Percentiles rank a stretch among this genome's conserved stretches.
Conservation (phyloP, 1,140 invertebrate species). For the Bombus sibiricus region DNA sequence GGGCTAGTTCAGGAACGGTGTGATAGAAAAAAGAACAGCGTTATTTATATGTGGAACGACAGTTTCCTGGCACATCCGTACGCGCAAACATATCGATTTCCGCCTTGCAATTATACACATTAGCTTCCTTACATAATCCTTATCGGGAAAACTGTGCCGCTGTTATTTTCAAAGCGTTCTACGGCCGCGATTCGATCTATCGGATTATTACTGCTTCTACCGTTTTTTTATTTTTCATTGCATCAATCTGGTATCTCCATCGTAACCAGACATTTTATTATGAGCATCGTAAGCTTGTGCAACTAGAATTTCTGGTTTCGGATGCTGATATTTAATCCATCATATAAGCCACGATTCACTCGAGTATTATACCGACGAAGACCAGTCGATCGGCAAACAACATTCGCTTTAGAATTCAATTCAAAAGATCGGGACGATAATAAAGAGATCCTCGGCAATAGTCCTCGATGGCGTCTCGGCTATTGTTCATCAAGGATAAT, state of each 20-base stretch:
- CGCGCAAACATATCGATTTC: neutral
- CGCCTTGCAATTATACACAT: neutral
- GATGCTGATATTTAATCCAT: neutral
- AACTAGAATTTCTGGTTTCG: constrained; percentile 6
- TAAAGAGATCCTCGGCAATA: neutral
- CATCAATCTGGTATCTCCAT: neutral
- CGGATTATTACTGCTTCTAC: neutral
- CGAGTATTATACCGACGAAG: neutral
- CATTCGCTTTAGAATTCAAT: neutral
- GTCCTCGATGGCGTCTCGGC: too few species aligned
- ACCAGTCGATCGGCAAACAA: neutral
- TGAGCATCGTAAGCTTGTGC: neutral
- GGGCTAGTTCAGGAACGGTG: neutral
- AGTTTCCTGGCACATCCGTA: neutral
- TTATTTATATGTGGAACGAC: neutral
- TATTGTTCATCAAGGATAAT: constrained; percentile 23
- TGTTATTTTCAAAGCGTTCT: neutral
- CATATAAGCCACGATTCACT: neutral
- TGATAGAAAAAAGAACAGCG: neutral
- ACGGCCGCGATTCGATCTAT: neutral
- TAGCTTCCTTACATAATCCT: neutral
- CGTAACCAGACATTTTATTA: neutral
- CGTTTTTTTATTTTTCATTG: neutral
- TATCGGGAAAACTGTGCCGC: neutral
- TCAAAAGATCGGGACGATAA: constrained; percentile 9